Evolutionary conservation across 2,797 vertebrate species (phyloP).

Genomic region (Uromys caudimaculatus): DNA sequence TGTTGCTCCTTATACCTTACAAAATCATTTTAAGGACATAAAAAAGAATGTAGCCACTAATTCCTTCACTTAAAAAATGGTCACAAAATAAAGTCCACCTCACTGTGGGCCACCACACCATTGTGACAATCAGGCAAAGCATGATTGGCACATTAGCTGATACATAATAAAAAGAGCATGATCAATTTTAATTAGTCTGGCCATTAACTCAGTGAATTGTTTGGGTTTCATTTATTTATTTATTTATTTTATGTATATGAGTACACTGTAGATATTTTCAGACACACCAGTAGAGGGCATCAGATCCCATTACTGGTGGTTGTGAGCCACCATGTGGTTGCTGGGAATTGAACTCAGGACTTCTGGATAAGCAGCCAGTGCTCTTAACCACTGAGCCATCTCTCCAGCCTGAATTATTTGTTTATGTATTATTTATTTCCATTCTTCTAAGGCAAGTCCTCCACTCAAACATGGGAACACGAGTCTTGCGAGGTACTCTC

Average conservation of each 20-base stretch:
- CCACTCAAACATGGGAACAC: neutral
- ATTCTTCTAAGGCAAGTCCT: neutral
- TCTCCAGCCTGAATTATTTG: too few species aligned
- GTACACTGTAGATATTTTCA: too few species aligned
- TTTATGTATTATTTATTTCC: neutral
- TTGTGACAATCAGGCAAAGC: neutral
- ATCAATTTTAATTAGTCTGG: neutral
- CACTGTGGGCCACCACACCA: neutral
- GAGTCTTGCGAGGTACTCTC: neutral
- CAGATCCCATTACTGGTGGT: too few species aligned
- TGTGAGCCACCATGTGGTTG: too few species aligned
- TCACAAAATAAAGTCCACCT: neutral
- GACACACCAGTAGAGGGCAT: too few species aligned
- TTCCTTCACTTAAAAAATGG: conserved; percentile 4
- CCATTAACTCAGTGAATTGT: neutral
- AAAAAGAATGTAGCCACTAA: neutral
- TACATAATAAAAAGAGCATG: neutral
- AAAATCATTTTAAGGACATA: neutral
- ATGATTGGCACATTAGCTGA: neutral
- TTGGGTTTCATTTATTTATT: too few species aligned
- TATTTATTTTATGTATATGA: neutral
- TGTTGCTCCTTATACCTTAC: neutral
- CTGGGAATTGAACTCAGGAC: too few species aligned
- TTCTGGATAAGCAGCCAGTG: too few species aligned
- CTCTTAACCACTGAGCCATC: too few species aligned